Base-by-base conservation (phyloP, 2,797 vertebrate species). In the Ispidina lecontei region DNA sequence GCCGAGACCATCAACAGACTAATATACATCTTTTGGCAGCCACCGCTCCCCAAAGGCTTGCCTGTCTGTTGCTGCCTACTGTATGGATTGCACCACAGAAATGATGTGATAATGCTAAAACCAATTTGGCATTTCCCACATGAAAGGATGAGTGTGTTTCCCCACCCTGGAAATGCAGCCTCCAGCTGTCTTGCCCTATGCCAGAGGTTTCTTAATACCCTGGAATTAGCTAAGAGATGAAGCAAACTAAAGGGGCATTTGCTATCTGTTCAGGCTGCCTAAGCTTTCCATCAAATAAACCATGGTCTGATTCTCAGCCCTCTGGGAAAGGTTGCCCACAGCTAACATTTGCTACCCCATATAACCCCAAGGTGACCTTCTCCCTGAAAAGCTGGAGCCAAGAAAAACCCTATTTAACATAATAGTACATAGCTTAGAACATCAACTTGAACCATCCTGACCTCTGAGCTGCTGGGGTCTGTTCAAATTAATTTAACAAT, bases 401-500 rank as follows among this genome's bases (percentile, higher is more conserved):
- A 91, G 91, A 94, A 95, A 92, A 94, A 60, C 47, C 84, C 87
- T 96, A 12, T 94, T 97, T 96, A 96, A 74, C 78, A 96, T 97
- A 96, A 97, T 91, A 96, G 91, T 96, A 70, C 67, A 29, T 91
- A 93, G 90, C 84, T 83, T 93, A 95, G 94, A 94, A 95, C 94
- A 91, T 96, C 94, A 97, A 95, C 95, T 97, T 97, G 96, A 97
- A 97, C 96, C 71, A 46, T 91, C 59, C 63, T 92, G 93, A 93
- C 94, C 92, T 89, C 91, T 89, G 89, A 89, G 88, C 93, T 91
- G 87, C 94, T 28, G 64, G 55, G 89, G 90, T 91, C 95, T 90
- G 71, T 94, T 81, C 63, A 92, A 90, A 93, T 95, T 95, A 94
- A 90, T 91, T 83, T 93, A 95, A 96, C 91, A 97, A 96, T 84